A percentile compares a stretch with the other conserved stretches of the same genome.
Evolutionary conservation across 1,140 invertebrate genomes (phyloP).

Genomic region (Aphelinus certus): DNA sequence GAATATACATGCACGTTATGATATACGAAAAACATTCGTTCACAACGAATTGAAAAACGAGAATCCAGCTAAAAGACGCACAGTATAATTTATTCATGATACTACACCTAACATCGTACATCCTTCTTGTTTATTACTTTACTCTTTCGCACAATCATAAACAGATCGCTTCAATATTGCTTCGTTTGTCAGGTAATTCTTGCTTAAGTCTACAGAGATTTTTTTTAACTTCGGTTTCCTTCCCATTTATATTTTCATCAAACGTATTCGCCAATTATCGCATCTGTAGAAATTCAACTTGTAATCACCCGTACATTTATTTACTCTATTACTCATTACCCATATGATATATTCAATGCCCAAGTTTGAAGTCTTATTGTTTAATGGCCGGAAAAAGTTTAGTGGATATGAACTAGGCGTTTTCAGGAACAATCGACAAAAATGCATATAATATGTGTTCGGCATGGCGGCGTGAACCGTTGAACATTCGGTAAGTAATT

Average conservation of each 20-base stretch:
- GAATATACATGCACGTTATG: conserved; percentile 49
- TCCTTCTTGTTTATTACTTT: conserved; percentile 17
- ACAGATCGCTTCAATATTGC: conserved; percentile 33
- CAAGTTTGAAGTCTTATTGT: conserved; percentile 33
- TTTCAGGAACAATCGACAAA: conserved; percentile 8
- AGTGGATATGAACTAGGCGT: not conserved
- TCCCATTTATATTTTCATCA: not conserved
- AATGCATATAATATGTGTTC: too few species aligned
- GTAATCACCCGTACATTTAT: not conserved
- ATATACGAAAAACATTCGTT: conserved; percentile 53
- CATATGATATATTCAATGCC: conserved; percentile 27
- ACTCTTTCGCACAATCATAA: conserved; percentile 14
- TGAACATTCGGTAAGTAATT: too few species aligned
- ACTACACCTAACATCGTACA: conserved; percentile 51
- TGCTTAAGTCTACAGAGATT: conserved; percentile 9
- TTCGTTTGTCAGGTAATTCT: conserved; percentile 35
- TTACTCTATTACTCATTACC: not conserved
- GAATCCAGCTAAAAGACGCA: conserved; percentile 55
- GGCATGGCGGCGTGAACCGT: too few species aligned
- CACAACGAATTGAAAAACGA: conserved; percentile 56
- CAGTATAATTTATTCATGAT: conserved; percentile 48
- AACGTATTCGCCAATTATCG: too few species aligned
- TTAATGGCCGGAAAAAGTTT: conserved; percentile 37
- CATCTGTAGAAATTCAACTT: not conserved
- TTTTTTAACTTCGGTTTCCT: too few species aligned